Evolutionary conservation across 2,113 vertebrate genomes (phyloP).

Genomic region (western clawed frog (Xenopus tropicalis)): UCB_Xtro_10.0 CM004446.2:19918501-19919000

Average conservation of each 20-base stretch:
- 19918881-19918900: no score
- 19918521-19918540: slow-evolving; percentile 21
- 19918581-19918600: neutral
- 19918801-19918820: neutral
- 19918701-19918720: neutral
- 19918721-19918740: slow-evolving; percentile 11
- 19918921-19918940: slow-evolving; percentile 1
- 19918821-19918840: neutral
- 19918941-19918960: slow-evolving; percentile 4
- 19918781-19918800: neutral
- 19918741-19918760: slow-evolving; percentile 17
- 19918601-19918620: neutral
- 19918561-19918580: slow-evolving; percentile 15
- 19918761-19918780: slow-evolving; percentile 26
- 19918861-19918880: no score
- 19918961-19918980: slow-evolving; percentile 6
- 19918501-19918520: neutral
- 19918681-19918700: neutral
- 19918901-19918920: slow-evolving; percentile 5
- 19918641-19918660: neutral
- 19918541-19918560: slow-evolving; percentile 33
- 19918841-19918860: neutral
- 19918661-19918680: neutral
- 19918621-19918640: neutral
- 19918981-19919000: slow-evolving; percentile 1